Evolutionary conservation across 53 echinoderm and acorn worm species (phyloP).

Genomic region (Luidia sarsii): DNA sequence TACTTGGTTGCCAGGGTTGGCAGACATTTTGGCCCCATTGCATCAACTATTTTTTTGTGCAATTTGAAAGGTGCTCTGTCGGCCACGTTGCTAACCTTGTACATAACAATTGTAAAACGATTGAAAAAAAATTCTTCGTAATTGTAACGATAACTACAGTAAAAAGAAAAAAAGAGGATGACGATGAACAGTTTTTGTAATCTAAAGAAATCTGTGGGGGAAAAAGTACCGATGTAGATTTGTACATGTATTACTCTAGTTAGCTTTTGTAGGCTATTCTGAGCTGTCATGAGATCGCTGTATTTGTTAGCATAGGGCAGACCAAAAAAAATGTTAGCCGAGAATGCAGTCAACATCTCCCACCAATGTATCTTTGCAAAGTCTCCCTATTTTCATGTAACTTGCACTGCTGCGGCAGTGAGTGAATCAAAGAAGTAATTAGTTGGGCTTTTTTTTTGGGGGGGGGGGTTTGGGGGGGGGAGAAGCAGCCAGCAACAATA

Average conservation of each 20-base stretch:
- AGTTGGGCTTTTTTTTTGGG: too few species aligned
- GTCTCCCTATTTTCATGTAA: too few species aligned
- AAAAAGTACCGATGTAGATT: constrained; percentile 12
- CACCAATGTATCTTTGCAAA: too few species aligned
- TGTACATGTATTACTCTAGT: constrained; percentile 4
- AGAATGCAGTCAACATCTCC: too few species aligned
- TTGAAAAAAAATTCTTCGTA: not conserved
- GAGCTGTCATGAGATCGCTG: too few species aligned
- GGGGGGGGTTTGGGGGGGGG: too few species aligned
- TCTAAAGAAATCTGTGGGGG: not conserved
- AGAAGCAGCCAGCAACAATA: too few species aligned
- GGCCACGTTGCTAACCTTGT: constrained; percentile 47
- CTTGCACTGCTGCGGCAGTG: too few species aligned
- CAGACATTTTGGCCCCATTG: constrained; percentile 52
- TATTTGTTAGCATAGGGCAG: too few species aligned
- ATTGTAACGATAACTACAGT: not conserved
- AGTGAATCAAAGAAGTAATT: too few species aligned
- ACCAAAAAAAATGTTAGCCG: too few species aligned
- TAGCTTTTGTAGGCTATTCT: constrained; percentile 15
- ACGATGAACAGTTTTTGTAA: constrained; percentile 27
- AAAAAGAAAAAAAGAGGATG: not conserved
- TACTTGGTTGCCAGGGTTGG: constrained; percentile 29
- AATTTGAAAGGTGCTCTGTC: constrained; percentile 61
- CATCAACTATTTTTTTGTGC: constrained; percentile 41
- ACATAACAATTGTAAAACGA: constrained; percentile 2